Conservation (phyloP, 35 echinoderm and acorn worm species). For the Apostichopus parvimensis region DNA sequence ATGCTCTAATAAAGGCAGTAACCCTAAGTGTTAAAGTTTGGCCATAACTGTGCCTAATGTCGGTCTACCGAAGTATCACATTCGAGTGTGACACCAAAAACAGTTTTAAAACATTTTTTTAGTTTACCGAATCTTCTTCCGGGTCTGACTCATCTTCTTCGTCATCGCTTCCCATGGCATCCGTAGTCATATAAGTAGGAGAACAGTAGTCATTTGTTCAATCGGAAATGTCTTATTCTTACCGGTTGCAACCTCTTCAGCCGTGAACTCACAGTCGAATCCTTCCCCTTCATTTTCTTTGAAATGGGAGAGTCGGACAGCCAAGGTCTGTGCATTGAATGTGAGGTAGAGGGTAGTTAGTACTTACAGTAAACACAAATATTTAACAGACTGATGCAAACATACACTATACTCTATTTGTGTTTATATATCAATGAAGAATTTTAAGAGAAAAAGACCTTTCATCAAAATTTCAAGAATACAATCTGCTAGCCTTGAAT, state of each 20-base stretch:
- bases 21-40: too few relatives aligned
- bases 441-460: too few relatives aligned
- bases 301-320: not conserved
- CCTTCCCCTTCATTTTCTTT: constrained; percentile 8
- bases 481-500: too few relatives aligned
- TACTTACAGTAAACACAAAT: too few relatives aligned
- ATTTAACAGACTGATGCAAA: too few relatives aligned
- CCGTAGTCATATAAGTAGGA: not conserved
- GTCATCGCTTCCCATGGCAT: constrained; percentile 21
- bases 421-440: too few relatives aligned
- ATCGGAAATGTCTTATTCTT: not conserved
- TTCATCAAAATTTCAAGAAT: too few relatives aligned
- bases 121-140: constrained; percentile 26
- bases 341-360: too few relatives aligned
- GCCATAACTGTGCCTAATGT: not conserved
- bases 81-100: not conserved
- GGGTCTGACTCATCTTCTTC: constrained; percentile 6
- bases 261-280: constrained; percentile 5
- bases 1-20: too few relatives aligned
- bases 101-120: not conserved
- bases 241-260: not conserved
- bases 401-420: too few relatives aligned
- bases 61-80: not conserved
- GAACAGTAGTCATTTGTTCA: too few relatives aligned
- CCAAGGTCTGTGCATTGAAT: not conserved